Percentiles rank a stretch among this genome's conserved stretches.
Evolutionary conservation across 2,797 vertebrate genomes (phyloP).

Genomic region (Paguma larvata): DNA sequence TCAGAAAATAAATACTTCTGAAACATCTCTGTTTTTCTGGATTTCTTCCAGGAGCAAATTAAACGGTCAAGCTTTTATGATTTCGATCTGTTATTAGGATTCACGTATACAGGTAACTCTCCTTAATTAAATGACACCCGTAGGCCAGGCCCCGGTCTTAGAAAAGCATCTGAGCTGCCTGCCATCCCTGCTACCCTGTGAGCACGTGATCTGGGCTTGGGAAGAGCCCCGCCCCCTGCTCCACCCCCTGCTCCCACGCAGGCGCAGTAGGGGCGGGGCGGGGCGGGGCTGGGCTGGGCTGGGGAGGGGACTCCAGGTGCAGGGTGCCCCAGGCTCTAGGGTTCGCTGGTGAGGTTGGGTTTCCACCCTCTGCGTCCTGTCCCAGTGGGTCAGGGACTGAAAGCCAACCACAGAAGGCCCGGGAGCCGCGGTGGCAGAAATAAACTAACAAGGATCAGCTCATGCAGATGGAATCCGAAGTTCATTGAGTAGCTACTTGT

Average conservation of each 20-base stretch:
- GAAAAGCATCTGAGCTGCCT: background rate
- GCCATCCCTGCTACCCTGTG: rapidly evolving
- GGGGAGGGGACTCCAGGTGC: rapidly evolving
- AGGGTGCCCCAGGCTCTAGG: background rate
- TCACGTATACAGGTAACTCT: background rate
- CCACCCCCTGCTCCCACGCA: too few relatives aligned
- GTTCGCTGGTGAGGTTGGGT: background rate
- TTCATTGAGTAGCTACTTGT: background rate
- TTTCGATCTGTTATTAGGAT: background rate
- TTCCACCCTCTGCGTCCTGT: rapidly evolving
- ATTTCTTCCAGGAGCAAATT: background rate
- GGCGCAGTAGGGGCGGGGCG: background rate
- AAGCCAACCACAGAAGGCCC: background rate
- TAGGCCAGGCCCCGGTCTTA: rapidly evolving
- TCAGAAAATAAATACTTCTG: background rate
- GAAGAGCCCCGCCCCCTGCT: background rate
- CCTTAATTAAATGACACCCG: background rate
- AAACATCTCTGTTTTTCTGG: background rate
- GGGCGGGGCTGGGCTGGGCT: background rate
- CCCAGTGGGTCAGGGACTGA: too few relatives aligned
- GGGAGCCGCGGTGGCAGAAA: background rate
- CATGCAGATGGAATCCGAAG: background rate
- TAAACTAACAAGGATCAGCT: too few relatives aligned
- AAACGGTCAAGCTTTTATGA: background rate
- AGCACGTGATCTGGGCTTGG: background rate